Evolutionary conservation across 2,113 vertebrate genomes (phyloP).

Genomic region (Takifugu flavidus): DNA sequence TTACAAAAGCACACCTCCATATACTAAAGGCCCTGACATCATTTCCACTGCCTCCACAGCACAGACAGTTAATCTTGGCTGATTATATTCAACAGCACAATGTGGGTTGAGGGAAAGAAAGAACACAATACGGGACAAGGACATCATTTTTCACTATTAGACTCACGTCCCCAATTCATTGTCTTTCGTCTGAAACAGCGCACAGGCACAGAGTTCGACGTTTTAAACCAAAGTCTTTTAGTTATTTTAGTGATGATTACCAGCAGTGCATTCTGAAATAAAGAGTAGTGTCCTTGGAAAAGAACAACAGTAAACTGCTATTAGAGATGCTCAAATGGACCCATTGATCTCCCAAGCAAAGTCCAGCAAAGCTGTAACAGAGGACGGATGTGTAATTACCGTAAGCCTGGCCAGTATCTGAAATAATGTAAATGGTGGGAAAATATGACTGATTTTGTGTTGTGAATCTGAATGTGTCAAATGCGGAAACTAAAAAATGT

Average conservation of each 20-base stretch:
- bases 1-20: slow-evolving; percentile 29
- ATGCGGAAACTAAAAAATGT: slow-evolving; percentile 4
- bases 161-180: slow-evolving; percentile 50
- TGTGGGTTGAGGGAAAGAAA: slow-evolving; percentile 3
- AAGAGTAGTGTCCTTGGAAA: slow-evolving; percentile 60
- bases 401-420: slow-evolving; percentile 10
- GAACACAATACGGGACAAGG: slow-evolving; percentile 25
- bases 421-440: slow-evolving; percentile 19
- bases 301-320: slow-evolving; percentile 52
- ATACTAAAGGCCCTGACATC: slow-evolving; percentile 27
- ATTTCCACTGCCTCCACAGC: slow-evolving; percentile 25
- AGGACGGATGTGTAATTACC: slow-evolving; percentile 39
- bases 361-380: slow-evolving; percentile 40
- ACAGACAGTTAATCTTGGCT: slow-evolving; percentile 42
- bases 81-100: slow-evolving; percentile 38
- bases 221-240: slow-evolving; percentile 13
- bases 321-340: slow-evolving; percentile 54
- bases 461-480: slow-evolving; percentile 40
- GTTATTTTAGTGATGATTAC: slow-evolving; percentile 56
- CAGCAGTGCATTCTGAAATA: slow-evolving; percentile 38
- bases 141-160: slow-evolving; percentile 47
- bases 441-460: slow-evolving; percentile 21
- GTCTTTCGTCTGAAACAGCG: slow-evolving; percentile 35
- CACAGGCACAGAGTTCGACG: slow-evolving; percentile 21
- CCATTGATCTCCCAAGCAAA: slow-evolving; percentile 57